phyloP scores from a whole-genome alignment of 1,140 invertebrate genomes.

The Rhopalosiphum padi region DNA sequence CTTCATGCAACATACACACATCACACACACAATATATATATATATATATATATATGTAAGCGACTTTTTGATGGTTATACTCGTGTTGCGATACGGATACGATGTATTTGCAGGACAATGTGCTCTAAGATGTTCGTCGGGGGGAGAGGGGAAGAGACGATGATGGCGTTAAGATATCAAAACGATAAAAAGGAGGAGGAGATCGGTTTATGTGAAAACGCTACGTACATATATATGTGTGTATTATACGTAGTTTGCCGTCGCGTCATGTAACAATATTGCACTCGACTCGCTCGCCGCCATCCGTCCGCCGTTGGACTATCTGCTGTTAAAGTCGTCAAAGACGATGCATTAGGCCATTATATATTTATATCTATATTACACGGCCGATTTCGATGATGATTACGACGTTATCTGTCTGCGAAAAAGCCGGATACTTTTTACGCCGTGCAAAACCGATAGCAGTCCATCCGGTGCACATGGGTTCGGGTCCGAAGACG shows the following conservation, averaged over 20 bases:
- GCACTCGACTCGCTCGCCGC: not conserved
- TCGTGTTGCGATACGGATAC: not conserved
- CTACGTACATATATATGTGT: not conserved
- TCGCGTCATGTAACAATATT: not conserved
- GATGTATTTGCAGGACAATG: not conserved
- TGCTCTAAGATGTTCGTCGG: not conserved
- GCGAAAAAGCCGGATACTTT: not conserved
- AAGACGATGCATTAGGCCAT: not conserved
- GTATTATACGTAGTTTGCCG: not conserved
- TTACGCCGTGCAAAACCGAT: not conserved
- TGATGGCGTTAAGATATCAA: not conserved
- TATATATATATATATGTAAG: not conserved
- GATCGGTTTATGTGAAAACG: not conserved
- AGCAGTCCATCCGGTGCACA: not conserved
- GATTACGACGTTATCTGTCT: not conserved
- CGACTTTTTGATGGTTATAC: not conserved
- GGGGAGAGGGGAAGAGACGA: not conserved
- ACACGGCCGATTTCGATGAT: not conserved
- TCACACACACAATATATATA: too few species aligned
- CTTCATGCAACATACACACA: not conserved
- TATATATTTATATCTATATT: not conserved
- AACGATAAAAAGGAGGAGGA: not conserved
- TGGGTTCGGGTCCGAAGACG: not conserved
- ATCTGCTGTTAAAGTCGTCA: slow-evolving; percentile 12
- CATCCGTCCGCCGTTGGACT: too few species aligned